Percentiles rank a stretch among this genome's conserved stretches.
Evolutionary conservation across 2,797 vertebrate genomes (phyloP).

Genomic region (Mormyrus proboscirostris): DNA sequence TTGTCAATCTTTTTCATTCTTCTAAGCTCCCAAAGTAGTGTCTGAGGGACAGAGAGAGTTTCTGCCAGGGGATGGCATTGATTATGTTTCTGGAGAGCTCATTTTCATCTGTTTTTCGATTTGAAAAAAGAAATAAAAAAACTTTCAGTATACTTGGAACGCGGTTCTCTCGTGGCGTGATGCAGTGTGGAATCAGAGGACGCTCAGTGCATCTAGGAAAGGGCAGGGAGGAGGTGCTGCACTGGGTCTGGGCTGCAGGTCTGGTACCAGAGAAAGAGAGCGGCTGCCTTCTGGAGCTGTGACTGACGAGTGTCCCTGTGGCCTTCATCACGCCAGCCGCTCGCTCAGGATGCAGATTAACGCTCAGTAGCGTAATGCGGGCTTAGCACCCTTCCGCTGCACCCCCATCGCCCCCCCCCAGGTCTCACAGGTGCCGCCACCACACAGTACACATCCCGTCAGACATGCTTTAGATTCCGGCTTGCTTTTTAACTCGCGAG

Average conservation of each 20-base stretch:
- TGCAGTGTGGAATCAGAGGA: neutral
- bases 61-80: slow-evolving; percentile 19
- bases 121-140: neutral
- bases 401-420: neutral
- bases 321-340: neutral
- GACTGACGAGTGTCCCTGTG: neutral
- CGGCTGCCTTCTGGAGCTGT: neutral
- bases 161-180: neutral
- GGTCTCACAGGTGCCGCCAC: neutral
- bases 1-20: slow-evolving; percentile 29
- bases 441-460: neutral
- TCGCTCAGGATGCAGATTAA: neutral
- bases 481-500: neutral
- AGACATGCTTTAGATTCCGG: neutral
- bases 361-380: neutral
- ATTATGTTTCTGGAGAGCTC: slow-evolving; percentile 12
- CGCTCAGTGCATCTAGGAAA: neutral
- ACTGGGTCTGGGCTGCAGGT: neutral
- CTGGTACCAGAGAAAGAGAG: neutral
- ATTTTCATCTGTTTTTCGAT: slow-evolving; percentile 5
- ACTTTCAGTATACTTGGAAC: neutral
- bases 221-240: neutral
- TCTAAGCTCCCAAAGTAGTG: neutral
- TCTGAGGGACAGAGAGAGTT: slow-evolving; percentile 6
- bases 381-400: neutral